Evolutionary conservation across 2,113 vertebrate genomes (phyloP), one percentile per base, ranked within the genome.

Genomic region (Prionailurus viverrinus): DNA sequence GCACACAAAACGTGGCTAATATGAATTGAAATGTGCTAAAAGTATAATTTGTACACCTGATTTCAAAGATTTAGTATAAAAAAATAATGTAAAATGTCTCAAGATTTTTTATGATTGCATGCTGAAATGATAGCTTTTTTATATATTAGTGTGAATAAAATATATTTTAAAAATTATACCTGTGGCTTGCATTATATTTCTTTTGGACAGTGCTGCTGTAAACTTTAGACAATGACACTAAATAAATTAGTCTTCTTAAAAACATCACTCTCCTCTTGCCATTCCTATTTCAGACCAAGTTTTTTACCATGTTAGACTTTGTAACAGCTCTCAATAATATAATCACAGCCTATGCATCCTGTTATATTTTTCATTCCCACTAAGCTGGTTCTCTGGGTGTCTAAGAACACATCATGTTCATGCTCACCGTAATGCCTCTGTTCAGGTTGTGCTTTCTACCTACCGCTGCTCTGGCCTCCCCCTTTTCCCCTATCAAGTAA

Each of bases 191-290:
- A 80, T 73, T 91, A 13, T 53, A 66, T 78, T 95, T 93, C 61
- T 94, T 0, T 73, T 91, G 68, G 25, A 90, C 25, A 66, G 14
- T 87, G 19, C 27, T 74, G 14, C 65, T 74, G 13, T 87, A 95
- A n/a, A 80, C 69, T 51, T 94, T 23, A 76, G 88, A 78, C 21
- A 69, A 25, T 89, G 71, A 65, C 81, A 80, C 39, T n/a, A 80
- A 92, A 71, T 41, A 80, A 89, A 71, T 91, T 73, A 81, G 66
- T 84, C 33, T 71, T 76, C 68, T 58, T 85, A 78, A 74, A 84
- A 97, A 58, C 21, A 74, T 53, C 39, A 36, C 80, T 81, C 53
- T 83, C 27, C 53, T 89, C 41, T 89, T 96, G 69, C 88, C 78
- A 73, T 84, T 94, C 36, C 27, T 92, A 7, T 79, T 94, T 89